These are phyloP conservation scores for Stenodema calcarata DNA, from an alignment of 2,888 invertebrate species.

Conservation along the genomic window DNA sequence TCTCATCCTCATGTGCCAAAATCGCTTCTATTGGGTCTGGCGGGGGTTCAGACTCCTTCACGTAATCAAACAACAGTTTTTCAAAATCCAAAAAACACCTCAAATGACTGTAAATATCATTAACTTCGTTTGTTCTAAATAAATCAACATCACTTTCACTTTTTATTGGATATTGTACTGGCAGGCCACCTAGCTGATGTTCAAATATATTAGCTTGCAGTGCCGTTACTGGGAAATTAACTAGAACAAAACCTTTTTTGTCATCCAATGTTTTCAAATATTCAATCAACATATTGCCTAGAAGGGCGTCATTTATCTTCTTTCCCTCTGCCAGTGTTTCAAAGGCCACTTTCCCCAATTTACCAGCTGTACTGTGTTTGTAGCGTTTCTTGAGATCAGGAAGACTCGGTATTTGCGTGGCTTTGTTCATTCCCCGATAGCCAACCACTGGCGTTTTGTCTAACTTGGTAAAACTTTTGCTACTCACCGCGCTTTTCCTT, in stretches of 20 bases:
- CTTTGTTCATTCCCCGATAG: conserved; percentile 1
- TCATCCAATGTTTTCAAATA: conserved; percentile 66
- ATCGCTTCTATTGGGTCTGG: neutral
- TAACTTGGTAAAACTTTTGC: neutral
- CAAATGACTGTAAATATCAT: neutral
- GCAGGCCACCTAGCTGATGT: conserved; percentile 19
- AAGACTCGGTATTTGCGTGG: conserved; percentile 25
- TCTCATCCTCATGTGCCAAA: neutral
- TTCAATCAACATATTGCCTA: conserved; percentile 68
- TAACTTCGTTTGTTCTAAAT: neutral
- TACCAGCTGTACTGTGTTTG: conserved; percentile 61
- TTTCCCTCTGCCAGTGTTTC: conserved; percentile 67
- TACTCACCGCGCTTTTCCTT: neutral
- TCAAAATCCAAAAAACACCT: conserved; percentile 38
- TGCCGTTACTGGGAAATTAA: conserved; percentile 67
- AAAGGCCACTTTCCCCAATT: conserved; percentile 67
- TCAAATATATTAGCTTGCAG: conserved; percentile 42
- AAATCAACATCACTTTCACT: conserved; percentile 19
- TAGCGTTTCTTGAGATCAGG: conserved; percentile 9
- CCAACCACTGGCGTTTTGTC: too few relatives aligned
- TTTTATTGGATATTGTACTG: neutral
- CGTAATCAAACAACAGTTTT: conserved; percentile 23
- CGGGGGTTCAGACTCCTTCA: conserved; percentile 22
- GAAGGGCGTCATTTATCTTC: conserved; percentile 65
- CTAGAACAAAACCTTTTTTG: conserved; percentile 69